These are phyloP conservation scores for Lycorma delicatula DNA, from an alignment of 1,140 invertebrate genomes.

Conservation along the genomic window DNA sequence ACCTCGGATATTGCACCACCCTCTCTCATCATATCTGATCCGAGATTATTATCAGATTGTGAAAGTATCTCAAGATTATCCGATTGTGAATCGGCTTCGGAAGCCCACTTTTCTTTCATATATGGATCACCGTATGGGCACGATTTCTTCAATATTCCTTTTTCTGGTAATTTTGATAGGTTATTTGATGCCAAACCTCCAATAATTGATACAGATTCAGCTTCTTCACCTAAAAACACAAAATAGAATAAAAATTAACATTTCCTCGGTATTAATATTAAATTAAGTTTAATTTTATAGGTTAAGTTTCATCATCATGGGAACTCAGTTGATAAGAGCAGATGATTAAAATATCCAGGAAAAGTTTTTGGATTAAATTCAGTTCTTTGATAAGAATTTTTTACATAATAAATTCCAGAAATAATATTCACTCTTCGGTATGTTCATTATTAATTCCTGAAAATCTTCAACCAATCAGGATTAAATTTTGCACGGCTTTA, in stretches of 20 bases:
- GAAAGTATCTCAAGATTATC: slow-evolving; percentile 60
- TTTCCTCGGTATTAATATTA: too few relatives aligned
- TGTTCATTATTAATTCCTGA: too few relatives aligned
- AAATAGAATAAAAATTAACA: slow-evolving; percentile 14
- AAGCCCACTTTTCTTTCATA: slow-evolving; percentile 49
- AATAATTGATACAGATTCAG: slow-evolving; percentile 68
- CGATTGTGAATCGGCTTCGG: slow-evolving; percentile 60
- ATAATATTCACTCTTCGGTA: too few relatives aligned
- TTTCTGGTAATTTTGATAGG: slow-evolving; percentile 68
- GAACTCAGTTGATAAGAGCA: too few relatives aligned
- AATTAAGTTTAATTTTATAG: too few relatives aligned
- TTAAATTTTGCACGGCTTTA: too few relatives aligned
- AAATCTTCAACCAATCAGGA: too few relatives aligned
- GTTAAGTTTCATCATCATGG: too few relatives aligned
- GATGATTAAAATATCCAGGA: too few relatives aligned
- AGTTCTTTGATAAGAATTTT: too few relatives aligned
- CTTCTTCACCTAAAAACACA: slow-evolving; percentile 49
- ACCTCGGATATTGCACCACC: slow-evolving; percentile 38
- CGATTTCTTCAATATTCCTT: slow-evolving; percentile 83
- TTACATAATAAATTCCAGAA: too few relatives aligned
- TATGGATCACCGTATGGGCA: slow-evolving; percentile 49
- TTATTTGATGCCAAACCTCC: slow-evolving; percentile 70
- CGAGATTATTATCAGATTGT: slow-evolving; percentile 54
- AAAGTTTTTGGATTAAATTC: too few relatives aligned
- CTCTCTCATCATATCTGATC: slow-evolving; percentile 17